Percentiles rank a stretch among this genome's conserved stretches.
Evolutionary conservation across 2,888 invertebrate genomes (phyloP).

Genomic region (Eustalomyia histrio): DNA sequence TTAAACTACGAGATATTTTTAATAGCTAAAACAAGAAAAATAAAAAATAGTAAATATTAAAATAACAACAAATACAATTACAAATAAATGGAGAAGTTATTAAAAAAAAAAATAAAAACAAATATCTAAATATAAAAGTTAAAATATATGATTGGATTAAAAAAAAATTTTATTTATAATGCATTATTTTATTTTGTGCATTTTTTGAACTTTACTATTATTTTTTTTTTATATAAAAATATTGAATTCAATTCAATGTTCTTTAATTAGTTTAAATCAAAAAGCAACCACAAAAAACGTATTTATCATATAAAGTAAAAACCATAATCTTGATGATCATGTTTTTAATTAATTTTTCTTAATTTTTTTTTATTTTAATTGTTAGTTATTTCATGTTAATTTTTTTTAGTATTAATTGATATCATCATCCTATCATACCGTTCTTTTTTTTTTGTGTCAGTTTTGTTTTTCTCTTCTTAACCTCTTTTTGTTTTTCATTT

Average conservation of each 20-base stretch:
- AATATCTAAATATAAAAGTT: constrained; percentile 19
- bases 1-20: not conserved
- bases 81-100: constrained; percentile 8
- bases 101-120: not conserved
- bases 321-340: constrained; percentile 14
- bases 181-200: constrained; percentile 46
- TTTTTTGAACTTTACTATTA: constrained; percentile 28
- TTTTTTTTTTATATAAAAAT: constrained; percentile 28
- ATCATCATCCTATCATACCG: constrained; percentile 26
- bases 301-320: constrained; percentile 34
- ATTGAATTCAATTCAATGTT: constrained; percentile 60
- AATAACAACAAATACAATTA: constrained; percentile 17
- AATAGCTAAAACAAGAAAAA: constrained; percentile 36
- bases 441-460: constrained; percentile 43
- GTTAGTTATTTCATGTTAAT: constrained; percentile 40
- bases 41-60: constrained; percentile 50
- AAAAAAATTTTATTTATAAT: constrained; percentile 26
- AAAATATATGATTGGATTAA: constrained; percentile 3
- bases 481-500: constrained; percentile 13
- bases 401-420: constrained; percentile 42
- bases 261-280: constrained; percentile 50
- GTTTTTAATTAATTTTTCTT: constrained; percentile 7
- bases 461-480: constrained; percentile 21
- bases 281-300: constrained; percentile 27
- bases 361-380: constrained; percentile 12